Evolutionary conservation across 2,113 vertebrate species (phyloP).

Genomic region (Zosterops hypoxanthus): DNA sequence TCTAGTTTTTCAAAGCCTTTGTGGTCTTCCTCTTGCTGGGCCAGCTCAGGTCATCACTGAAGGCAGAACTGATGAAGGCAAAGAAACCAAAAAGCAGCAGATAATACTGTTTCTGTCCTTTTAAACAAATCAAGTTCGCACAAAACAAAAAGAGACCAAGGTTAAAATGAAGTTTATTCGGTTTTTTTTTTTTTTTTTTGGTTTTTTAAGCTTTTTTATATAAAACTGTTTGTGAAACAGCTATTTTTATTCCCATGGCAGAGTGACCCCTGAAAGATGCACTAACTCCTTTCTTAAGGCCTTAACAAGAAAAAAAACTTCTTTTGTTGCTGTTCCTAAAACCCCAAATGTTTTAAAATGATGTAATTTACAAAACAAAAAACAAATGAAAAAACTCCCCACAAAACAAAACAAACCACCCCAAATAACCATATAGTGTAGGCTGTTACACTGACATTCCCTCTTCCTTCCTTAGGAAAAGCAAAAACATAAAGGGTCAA

Average conservation of each 20-base stretch:
- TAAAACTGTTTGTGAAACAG: slow-evolving; percentile 87
- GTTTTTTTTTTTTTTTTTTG: slow-evolving; percentile 80
- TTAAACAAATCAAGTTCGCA: slow-evolving; percentile 59
- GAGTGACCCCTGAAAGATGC: slow-evolving; percentile 84
- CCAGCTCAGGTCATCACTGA: slow-evolving; percentile 31
- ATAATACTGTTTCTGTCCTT: slow-evolving; percentile 56
- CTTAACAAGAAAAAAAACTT: slow-evolving; percentile 72
- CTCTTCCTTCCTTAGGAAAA: slow-evolving; percentile 67
- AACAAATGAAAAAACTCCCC: neutral
- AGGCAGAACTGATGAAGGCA: slow-evolving; percentile 49
- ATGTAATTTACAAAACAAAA: slow-evolving; percentile 74
- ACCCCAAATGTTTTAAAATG: slow-evolving; percentile 76
- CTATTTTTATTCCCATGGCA: slow-evolving; percentile 82
- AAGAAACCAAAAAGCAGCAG: slow-evolving; percentile 51
- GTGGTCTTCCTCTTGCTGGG: slow-evolving; percentile 28
- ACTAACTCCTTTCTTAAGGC: slow-evolving; percentile 86
- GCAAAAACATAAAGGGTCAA: slow-evolving; percentile 25
- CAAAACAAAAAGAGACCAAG: slow-evolving; percentile 76
- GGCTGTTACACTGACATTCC: slow-evolving; percentile 50
- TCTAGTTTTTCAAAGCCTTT: slow-evolving; percentile 24
- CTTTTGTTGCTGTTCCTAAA: slow-evolving; percentile 67
- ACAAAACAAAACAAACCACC: neutral
- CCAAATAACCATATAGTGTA: neutral
- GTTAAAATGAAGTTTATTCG: slow-evolving; percentile 86
- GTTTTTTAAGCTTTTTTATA: slow-evolving; percentile 80